phyloP scores from a whole-genome alignment of 1,140 invertebrate genomes.

The Ceratina australensis region DNA sequence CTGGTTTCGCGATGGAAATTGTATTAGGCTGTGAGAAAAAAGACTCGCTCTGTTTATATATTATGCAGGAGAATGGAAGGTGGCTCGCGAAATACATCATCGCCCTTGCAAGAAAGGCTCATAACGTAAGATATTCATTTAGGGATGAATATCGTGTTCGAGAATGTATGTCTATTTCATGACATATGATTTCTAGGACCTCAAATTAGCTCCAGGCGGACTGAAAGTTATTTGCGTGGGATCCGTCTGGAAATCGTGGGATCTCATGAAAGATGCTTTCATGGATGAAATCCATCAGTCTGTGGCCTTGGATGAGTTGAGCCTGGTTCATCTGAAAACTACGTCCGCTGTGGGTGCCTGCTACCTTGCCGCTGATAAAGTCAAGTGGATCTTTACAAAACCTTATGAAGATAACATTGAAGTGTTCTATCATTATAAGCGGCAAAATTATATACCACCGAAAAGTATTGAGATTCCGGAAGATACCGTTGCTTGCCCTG shows the following conservation, averaged over 20 bases:
- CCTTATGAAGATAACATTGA: conserved; percentile 79
- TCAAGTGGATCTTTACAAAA: conserved; percentile 79
- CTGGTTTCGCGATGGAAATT: conserved; percentile 88
- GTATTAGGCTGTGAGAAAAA: conserved; percentile 84
- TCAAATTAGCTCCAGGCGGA: conserved; percentile 82
- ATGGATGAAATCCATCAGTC: conserved; percentile 80
- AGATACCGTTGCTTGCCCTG: not conserved
- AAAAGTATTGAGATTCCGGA: not conserved
- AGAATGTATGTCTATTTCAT: no score
- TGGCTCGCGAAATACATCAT: conserved; percentile 87
- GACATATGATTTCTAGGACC: conserved; percentile 69
- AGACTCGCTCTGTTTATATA: conserved; percentile 85
- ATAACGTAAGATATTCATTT: conserved; percentile 77
- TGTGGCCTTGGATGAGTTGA: conserved; percentile 80
- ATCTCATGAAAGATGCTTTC: conserved; percentile 87
- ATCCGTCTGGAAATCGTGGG: conserved; percentile 97
- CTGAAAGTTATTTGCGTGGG: conserved; percentile 95
- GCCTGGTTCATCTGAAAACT: conserved; percentile 83
- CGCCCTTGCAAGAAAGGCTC: conserved; percentile 86
- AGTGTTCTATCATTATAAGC: conserved; percentile 79
- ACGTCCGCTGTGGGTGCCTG: conserved; percentile 87
- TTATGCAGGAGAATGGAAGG: conserved; percentile 90
- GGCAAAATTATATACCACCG: conserved; percentile 48
- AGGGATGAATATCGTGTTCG: not conserved
- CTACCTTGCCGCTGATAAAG: conserved; percentile 85